Conservation (phyloP, 2,797 vertebrate species). For the Amblyopsis hoosieri region DNA sequence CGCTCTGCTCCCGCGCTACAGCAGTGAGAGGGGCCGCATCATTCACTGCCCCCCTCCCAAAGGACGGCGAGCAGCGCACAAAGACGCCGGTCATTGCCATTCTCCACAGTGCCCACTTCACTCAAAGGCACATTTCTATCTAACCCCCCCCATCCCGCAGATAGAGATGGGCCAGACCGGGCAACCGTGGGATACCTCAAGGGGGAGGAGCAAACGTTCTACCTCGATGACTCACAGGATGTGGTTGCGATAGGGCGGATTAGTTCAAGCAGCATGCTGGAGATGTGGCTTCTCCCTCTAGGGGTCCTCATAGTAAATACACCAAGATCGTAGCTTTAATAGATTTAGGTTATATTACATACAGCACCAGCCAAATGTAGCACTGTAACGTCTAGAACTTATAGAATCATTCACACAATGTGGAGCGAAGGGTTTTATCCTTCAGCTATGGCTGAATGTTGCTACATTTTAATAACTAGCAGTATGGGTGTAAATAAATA, state of each 20-base stretch:
- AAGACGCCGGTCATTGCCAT: conserved; percentile 77
- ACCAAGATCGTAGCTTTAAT: no score
- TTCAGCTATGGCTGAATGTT: background rate
- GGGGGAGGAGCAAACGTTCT: conserved; percentile 57
- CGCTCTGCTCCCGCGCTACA: conserved; percentile 56
- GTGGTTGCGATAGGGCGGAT: conserved; percentile 31
- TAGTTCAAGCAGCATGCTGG: conserved; percentile 37
- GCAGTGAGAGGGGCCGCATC: conserved; percentile 71
- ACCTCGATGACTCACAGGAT: conserved; percentile 55
- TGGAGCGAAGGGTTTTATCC: no score
- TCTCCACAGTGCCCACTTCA: conserved; percentile 72
- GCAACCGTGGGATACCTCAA: conserved; percentile 59
- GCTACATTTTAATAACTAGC: no score
- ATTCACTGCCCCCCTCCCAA: conserved; percentile 75
- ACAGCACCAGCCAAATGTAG: no score
- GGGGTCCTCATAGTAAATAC: no score
- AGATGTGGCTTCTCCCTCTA: no score
- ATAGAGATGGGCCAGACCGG: conserved; percentile 62
- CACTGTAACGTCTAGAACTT: no score
- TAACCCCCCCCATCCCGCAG: conserved; percentile 57
- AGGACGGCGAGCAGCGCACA: conserved; percentile 67
- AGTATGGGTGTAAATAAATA: no score
- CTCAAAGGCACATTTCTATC: conserved; percentile 78
- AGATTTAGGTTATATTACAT: no score
- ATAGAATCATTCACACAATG: no score